Percentiles rank a stretch among this genome's conserved stretches.
Conservation (phyloP, 2,113 vertebrate genomes). For the Oryzias javanicus region DNA sequence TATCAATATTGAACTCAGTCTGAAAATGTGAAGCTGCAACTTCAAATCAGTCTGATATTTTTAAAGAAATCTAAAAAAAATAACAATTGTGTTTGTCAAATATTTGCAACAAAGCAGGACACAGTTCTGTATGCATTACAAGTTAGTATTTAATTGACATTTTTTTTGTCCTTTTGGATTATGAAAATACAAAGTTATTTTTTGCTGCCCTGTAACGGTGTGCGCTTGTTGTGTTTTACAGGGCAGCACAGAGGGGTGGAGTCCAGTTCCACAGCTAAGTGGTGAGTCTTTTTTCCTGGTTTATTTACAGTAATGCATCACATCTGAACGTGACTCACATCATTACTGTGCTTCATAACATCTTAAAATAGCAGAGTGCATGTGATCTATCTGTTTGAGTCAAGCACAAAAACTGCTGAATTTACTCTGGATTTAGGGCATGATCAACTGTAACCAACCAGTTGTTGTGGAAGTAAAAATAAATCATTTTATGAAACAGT, state of each 20-base stretch:
- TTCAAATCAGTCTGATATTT: too few species aligned
- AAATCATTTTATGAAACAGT: not conserved
- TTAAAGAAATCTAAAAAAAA: too few species aligned
- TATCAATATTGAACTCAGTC: too few species aligned
- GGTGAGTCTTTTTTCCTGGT: slow-evolving; percentile 63
- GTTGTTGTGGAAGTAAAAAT: not conserved
- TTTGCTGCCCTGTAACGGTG: not conserved
- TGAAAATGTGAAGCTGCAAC: too few species aligned
- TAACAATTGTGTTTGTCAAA: too few species aligned
- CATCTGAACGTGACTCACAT: not conserved
- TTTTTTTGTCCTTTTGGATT: not conserved
- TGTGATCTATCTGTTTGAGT: not conserved
- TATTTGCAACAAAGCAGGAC: too few species aligned
- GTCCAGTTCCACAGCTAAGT: slow-evolving; percentile 74
- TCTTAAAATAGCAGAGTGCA: not conserved
- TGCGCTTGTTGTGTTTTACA: slow-evolving; percentile 60
- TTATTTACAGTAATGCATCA: not conserved
- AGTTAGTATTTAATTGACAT: too few species aligned
- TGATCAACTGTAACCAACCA: not conserved
- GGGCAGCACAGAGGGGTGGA: slow-evolving; percentile 77
- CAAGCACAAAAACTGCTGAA: not conserved
- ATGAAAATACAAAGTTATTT: not conserved
- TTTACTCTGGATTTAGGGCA: not conserved
- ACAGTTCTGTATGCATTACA: too few species aligned
- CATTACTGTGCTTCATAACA: not conserved